A percentile compares a stretch with the other conserved stretches of the same genome.
Conservation (phyloP, 1,140 invertebrate species). For the Sipha flava region DNA sequence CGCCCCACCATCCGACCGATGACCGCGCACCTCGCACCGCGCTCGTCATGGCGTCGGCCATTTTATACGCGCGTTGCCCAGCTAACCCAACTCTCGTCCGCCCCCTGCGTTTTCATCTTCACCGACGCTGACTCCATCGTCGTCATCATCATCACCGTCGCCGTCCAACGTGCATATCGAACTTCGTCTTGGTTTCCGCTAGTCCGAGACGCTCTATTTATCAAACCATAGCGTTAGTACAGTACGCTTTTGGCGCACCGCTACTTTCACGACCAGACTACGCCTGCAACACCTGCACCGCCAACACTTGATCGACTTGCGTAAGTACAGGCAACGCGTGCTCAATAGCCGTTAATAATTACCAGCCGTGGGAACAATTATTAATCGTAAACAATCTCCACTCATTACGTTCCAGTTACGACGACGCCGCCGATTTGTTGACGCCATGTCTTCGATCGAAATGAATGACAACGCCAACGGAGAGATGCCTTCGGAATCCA, state of each 20-base stretch:
- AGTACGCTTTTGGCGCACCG: too few relatives aligned
- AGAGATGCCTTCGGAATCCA: constrained; percentile 47
- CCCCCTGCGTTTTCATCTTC: background rate
- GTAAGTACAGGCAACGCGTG: too few relatives aligned
- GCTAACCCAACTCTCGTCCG: background rate
- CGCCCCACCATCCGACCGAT: background rate
- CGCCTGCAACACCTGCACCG: too few relatives aligned
- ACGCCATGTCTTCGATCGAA: background rate
- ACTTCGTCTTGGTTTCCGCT: too few relatives aligned
- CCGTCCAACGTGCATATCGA: background rate
- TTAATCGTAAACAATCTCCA: background rate
- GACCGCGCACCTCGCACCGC: background rate
- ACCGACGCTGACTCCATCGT: background rate
- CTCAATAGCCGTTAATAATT: too few relatives aligned
- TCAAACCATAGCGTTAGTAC: too few relatives aligned
- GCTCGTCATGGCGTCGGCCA: background rate
- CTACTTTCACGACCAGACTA: too few relatives aligned
- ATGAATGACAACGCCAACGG: background rate
- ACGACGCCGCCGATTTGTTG: too few relatives aligned
- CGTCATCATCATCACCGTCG: too few relatives aligned
- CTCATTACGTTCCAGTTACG: background rate
- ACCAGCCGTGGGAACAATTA: background rate
- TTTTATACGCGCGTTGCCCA: background rate
- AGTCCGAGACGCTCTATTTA: too few relatives aligned
- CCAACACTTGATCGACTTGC: too few relatives aligned